Base-by-base conservation (phyloP, 1,140 invertebrate species). In the Camponotus floridanus region DNA sequence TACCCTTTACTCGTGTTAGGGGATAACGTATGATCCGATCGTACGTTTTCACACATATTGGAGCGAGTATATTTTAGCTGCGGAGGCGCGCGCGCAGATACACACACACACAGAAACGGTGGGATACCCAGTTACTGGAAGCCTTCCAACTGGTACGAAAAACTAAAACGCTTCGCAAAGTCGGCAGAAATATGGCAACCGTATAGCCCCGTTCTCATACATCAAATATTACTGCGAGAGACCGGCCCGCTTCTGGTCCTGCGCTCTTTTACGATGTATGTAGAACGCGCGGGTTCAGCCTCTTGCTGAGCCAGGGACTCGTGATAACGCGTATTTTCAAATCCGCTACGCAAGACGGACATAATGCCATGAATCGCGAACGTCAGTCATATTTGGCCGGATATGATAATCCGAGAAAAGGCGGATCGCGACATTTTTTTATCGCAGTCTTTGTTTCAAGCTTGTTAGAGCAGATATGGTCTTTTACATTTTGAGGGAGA, bases 101-200 rank as follows among this genome's bases (percentile, higher is more conserved):
- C 42, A 15, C 48, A 51, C 48, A 18, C 5, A 51, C 4, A 61
- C 64, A 73, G 87, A 39, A 57, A 57, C 59, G 26, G n/a, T 61
- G 74, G 76, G 33, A 13, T 79, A 67, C 61, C 85, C 59, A 21
- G 85, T 81, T 79, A 92, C 89, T 93, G 92, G 92, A 93, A 93
- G 86, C 86, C 87, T 92, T 93, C 92, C 92, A 93, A 93, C 91
- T 89, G 88, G 86, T 87, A 92, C 89, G 91, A 93, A 93, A 93
- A 93, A 93, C 91, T 91, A 92, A 92, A 92, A 93, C 88, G 92
- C 86, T 92, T 91, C 88, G 91, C 90, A 93, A 93, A 93, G 91
- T 93, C 91, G 92, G 91, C 92, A 93, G 92, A 93, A 93, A 93
- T 93, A 93, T 93, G 92, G 92, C 88, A 89, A 92, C 88, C 88